Evolutionary conservation across 1,140 invertebrate genomes (phyloP).

Genomic region (Glossosoma conforme): DNA sequence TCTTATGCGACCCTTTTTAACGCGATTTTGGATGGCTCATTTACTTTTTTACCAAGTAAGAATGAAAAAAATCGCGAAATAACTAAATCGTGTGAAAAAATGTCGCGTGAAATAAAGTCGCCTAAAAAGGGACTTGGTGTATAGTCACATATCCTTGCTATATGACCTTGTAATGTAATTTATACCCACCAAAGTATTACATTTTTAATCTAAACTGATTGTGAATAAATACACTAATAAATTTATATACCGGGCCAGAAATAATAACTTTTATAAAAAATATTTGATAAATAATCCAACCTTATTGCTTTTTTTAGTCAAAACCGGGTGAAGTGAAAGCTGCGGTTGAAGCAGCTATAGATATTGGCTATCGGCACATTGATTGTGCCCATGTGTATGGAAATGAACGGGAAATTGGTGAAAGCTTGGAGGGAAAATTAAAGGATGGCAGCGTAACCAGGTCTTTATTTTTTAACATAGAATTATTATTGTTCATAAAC

Average conservation of each 20-base stretch:
- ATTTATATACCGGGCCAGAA: neutral
- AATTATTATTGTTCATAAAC: neutral
- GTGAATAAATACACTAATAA: neutral
- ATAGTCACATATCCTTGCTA: no score
- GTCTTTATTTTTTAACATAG: constrained; percentile 34
- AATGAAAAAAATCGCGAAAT: no score
- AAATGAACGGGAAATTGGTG: constrained; percentile 73
- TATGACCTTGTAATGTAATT: no score
- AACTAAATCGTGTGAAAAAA: no score
- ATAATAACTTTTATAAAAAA: neutral
- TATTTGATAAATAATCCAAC: constrained; percentile 5
- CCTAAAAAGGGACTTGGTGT: no score
- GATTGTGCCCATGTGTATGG: constrained; percentile 77
- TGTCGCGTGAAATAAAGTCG: no score
- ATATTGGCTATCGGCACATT: constrained; percentile 75
- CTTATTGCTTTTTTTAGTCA: constrained; percentile 48
- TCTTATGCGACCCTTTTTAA: no score
- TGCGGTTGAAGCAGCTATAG: constrained; percentile 72
- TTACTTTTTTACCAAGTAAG: no score
- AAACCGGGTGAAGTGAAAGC: constrained; percentile 64
- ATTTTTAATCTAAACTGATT: constrained; percentile 4
- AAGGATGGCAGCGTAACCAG: constrained; percentile 61
- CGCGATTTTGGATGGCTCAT: no score
- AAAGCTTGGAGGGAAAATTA: constrained; percentile 61
- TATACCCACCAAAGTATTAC: neutral